phyloP scores from a whole-genome alignment of 2,113 vertebrate genomes.

The Eubucco bourcierii region DNA sequence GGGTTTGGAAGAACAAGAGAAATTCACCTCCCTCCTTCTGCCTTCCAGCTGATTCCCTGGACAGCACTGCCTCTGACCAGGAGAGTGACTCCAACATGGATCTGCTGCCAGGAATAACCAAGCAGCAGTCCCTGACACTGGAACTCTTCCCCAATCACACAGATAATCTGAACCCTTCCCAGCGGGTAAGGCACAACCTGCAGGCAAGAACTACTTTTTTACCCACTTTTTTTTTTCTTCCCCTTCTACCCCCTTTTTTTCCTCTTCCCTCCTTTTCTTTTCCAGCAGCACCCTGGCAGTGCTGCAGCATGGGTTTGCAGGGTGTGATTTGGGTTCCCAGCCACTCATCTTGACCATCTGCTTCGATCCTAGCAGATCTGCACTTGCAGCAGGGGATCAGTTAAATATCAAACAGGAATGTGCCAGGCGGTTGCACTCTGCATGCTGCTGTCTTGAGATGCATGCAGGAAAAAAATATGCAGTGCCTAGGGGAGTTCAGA shows the following conservation, averaged over 20 bases:
- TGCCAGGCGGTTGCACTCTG: background rate
- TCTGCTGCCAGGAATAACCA: slow-evolving; percentile 82
- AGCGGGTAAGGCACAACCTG: slow-evolving; percentile 80
- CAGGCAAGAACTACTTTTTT: background rate
- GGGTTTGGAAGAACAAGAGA: background rate
- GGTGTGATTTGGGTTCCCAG: background rate
- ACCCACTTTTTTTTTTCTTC: no score
- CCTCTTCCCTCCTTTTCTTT: background rate
- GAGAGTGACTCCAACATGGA: slow-evolving; percentile 90
- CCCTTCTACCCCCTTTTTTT: background rate
- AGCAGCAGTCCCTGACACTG: slow-evolving; percentile 89
- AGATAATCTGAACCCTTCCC: slow-evolving; percentile 88
- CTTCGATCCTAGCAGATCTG: background rate
- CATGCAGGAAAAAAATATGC: background rate
- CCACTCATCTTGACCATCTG: background rate
- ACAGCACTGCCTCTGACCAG: slow-evolving; percentile 87
- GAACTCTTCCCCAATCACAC: slow-evolving; percentile 92
- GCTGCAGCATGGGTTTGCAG: background rate
- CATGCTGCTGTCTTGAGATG: background rate
- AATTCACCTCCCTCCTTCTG: background rate
- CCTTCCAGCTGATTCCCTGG: slow-evolving; percentile 85
- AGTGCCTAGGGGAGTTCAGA: background rate
- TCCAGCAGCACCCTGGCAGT: background rate
- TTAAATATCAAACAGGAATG: background rate
- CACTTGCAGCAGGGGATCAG: background rate